These are phyloP conservation scores for Chascanopsetta lugubris DNA, from an alignment of 2,113 vertebrate genomes.

Conservation along the genomic window DNA sequence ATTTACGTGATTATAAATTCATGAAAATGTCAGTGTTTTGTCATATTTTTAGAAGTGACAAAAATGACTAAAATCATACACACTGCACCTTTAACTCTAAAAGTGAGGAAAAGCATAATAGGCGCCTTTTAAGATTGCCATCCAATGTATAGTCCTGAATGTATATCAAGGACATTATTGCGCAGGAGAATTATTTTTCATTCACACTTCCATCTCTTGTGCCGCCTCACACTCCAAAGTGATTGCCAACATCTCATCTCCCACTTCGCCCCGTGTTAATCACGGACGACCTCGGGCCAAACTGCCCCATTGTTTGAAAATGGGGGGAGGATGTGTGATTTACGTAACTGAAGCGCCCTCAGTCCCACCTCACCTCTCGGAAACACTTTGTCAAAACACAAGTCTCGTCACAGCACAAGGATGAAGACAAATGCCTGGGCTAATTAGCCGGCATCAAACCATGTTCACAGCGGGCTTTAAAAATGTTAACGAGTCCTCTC, in stretches of 20 bases:
- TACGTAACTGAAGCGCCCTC: slow-evolving; percentile 46
- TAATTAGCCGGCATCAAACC: slow-evolving; percentile 57
- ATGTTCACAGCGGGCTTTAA: no score
- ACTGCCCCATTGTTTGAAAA: slow-evolving; percentile 40
- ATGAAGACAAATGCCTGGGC: slow-evolving; percentile 58
- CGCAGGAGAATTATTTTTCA: slow-evolving; percentile 15
- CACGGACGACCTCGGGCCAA: slow-evolving; percentile 31
- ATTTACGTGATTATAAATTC: no score
- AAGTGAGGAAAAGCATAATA: background rate
- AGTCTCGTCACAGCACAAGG: slow-evolving; percentile 60
- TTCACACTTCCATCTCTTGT: slow-evolving; percentile 19
- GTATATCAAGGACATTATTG: background rate
- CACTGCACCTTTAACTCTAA: no score
- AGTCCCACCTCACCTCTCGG: slow-evolving; percentile 33
- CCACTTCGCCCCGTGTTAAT: slow-evolving; percentile 39
- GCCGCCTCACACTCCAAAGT: slow-evolving; percentile 12
- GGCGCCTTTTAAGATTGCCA: no score
- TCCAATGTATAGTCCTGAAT: no score
- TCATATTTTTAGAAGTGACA: no score
- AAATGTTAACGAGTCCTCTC: slow-evolving; percentile 19
- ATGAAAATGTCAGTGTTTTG: no score
- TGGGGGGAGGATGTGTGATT: slow-evolving; percentile 43
- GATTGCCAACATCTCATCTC: slow-evolving; percentile 32
- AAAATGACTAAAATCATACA: no score
- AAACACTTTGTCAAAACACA: slow-evolving; percentile 42